A percentile compares a stretch with the other conserved stretches of the same genome.
Conservation (phyloP, 53 echinoderm and acorn worm species). For the Patiria pectinifera region DNA sequence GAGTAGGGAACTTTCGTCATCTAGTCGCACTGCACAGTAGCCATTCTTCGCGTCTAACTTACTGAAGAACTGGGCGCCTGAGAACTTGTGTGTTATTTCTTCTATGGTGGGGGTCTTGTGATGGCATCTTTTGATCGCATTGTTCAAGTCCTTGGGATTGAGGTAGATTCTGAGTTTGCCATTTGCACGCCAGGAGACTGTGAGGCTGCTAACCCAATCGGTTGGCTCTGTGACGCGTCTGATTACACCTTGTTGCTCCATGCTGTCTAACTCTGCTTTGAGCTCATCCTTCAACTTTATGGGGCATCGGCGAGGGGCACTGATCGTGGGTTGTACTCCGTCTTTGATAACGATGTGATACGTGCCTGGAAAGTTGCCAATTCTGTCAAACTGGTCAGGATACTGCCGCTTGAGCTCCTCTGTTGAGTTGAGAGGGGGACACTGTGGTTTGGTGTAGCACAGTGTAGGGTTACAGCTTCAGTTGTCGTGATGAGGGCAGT, state of each 20-base stretch:
- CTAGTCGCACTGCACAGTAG: too few species aligned
- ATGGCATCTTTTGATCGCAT: constrained; percentile 47
- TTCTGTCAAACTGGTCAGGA: constrained; percentile 65
- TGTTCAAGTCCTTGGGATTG: constrained; percentile 67
- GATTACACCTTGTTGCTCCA: too few species aligned
- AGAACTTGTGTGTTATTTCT: constrained; percentile 70
- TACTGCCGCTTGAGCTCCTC: constrained; percentile 45
- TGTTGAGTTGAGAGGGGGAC: constrained; percentile 25
- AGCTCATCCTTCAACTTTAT: constrained; percentile 65
- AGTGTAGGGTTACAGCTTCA: constrained; percentile 18
- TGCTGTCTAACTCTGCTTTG: constrained; percentile 56
- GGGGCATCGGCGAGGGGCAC: too few species aligned
- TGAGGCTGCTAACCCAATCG: constrained; percentile 74
- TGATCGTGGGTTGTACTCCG: constrained; percentile 43
- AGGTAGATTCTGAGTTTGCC: constrained; percentile 66
- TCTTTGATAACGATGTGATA: constrained; percentile 47
- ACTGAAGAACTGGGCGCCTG: constrained; percentile 53
- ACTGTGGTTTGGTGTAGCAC: background rate
- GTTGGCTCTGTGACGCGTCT: too few species aligned
- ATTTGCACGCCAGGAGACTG: constrained; percentile 32
- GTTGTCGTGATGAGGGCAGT: constrained; percentile 15
- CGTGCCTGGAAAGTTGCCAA: constrained; percentile 48
- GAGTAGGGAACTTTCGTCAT: constrained; percentile 6
- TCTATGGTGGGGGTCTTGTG: constrained; percentile 68
- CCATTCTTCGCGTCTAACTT: constrained; percentile 50